These are phyloP conservation scores for Apantesis nais DNA, from an alignment of 2,888 invertebrate species.

Conservation along the genomic window DNA sequence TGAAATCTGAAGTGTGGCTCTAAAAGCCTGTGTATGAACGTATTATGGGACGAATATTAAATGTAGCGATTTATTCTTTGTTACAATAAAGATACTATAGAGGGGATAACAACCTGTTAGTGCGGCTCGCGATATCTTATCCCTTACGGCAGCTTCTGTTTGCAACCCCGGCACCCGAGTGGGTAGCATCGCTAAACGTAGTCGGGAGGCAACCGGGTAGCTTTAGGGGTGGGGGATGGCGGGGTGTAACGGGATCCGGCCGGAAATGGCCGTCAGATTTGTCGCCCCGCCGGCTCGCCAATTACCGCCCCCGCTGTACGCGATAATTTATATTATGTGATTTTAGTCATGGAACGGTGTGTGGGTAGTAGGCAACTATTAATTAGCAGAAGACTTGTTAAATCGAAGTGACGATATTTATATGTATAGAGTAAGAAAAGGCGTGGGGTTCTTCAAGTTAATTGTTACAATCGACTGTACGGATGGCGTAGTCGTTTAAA, in stretches of 20 bases:
- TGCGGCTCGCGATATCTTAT: constrained; percentile 8
- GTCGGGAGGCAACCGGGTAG: constrained; percentile 16
- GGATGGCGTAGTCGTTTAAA: no score
- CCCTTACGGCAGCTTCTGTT: constrained; percentile 6
- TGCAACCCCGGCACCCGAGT: constrained; percentile 19
- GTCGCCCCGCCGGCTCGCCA: constrained; percentile 71
- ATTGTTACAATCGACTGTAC: no score
- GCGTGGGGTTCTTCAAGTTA: no score
- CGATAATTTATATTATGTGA: constrained; percentile 55
- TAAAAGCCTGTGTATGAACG: not conserved
- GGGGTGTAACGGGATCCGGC: constrained; percentile 59
- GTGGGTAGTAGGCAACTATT: constrained; percentile 1
- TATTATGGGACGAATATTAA: not conserved
- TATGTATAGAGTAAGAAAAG: no score
- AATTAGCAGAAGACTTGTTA: constrained; percentile 3
- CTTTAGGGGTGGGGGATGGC: constrained; percentile 15
- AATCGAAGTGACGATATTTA: not conserved
- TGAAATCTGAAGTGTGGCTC: not conserved
- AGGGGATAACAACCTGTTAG: constrained; percentile 28
- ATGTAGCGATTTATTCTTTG: not conserved
- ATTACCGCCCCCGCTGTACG: constrained; percentile 62
- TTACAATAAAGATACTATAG: not conserved
- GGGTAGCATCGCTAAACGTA: constrained; percentile 23
- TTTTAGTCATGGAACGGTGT: constrained; percentile 28
- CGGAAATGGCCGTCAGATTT: constrained; percentile 76